Base-by-base conservation (phyloP, 2,888 invertebrate species). In the Seira sanloemensis region DNA sequence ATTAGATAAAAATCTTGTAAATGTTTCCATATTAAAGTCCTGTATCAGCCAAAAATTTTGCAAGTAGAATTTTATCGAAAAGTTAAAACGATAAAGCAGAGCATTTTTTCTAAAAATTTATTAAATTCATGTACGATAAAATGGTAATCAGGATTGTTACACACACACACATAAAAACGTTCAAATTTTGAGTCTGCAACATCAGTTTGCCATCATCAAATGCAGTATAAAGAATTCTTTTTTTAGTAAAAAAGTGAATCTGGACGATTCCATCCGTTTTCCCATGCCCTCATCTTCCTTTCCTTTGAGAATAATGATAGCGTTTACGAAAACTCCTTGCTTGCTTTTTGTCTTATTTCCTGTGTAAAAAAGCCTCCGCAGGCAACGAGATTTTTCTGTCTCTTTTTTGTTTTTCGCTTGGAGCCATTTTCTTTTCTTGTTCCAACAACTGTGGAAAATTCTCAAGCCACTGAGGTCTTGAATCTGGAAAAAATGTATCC, bases 181-280 rank as follows among this genome's bases (percentile, higher is more conserved):
- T 37, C 5, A 7, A 37, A 37, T 37, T n/a, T 37, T 37, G 37
- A 37, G 12, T 37, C 37, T 37, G 37, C 12, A 37, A 4, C 37
- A 37, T 12, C 4, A 37, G 37, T 37, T 37, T 37, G 37, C 37
- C 37, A 37, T 37, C 37, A 37, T 37, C 37, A 37, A 37, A 12
- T 37, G 12, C 37, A 7, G 37, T 7, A 37, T 37, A 37, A 12
- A 7, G 37, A 37, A 37, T 37, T 37, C 37, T 37, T 37, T 37
- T 37, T 37, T 68, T 71, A 12, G 18, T 19, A 5, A 50, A 72
- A 19, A 72, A n/a, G 12, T 54, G 54, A 72, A 50, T 46, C 72
- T 9, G 5, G 46, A 24, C 72, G 21, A 72, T 72, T 72, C 24
- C 50, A 50, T 23, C 27, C 72, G 50, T 27, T 72, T 46, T 50